These are phyloP conservation scores for Quadroppia sp. DNA, from an alignment of 2,888 invertebrate genomes.

Conservation along the genomic window DNA sequence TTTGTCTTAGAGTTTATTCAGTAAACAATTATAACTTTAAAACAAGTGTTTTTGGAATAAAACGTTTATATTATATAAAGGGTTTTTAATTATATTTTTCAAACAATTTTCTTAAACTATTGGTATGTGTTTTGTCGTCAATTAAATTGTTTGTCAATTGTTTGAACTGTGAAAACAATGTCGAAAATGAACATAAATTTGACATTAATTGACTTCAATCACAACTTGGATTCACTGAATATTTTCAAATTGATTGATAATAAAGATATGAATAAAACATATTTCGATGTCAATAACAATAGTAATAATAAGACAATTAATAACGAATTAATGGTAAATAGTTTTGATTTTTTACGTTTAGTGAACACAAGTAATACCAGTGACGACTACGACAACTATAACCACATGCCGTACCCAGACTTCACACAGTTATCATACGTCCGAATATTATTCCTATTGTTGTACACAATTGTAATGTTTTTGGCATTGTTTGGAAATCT, in stretches of 20 bases:
- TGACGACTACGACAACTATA: background rate
- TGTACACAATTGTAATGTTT: constrained; percentile 52
- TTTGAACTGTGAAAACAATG: background rate
- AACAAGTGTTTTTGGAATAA: too few species aligned
- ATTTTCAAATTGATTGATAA: background rate
- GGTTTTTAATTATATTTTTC: too few species aligned
- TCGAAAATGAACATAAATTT: background rate
- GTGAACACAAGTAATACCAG: background rate
- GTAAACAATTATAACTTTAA: too few species aligned
- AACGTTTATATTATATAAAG: too few species aligned
- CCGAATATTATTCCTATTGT: constrained; percentile 50
- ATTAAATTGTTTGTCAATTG: background rate
- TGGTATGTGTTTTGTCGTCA: background rate
- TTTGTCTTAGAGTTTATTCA: too few species aligned
- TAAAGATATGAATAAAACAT: too few species aligned
- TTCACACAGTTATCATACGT: constrained; percentile 52
- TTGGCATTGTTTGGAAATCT: constrained; percentile 53
- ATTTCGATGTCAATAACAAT: too few species aligned
- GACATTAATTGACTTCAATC: background rate
- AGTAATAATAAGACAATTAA: background rate
- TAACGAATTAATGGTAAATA: background rate
- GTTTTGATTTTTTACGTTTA: background rate
- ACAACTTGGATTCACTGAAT: background rate
- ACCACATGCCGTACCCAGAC: constrained; percentile 48
- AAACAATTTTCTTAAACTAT: too few species aligned